A percentile compares a stretch with the other conserved stretches of the same genome.
phyloP scores from a whole-genome alignment of 2,888 invertebrate species.

The Drosophila putrida region DNA sequence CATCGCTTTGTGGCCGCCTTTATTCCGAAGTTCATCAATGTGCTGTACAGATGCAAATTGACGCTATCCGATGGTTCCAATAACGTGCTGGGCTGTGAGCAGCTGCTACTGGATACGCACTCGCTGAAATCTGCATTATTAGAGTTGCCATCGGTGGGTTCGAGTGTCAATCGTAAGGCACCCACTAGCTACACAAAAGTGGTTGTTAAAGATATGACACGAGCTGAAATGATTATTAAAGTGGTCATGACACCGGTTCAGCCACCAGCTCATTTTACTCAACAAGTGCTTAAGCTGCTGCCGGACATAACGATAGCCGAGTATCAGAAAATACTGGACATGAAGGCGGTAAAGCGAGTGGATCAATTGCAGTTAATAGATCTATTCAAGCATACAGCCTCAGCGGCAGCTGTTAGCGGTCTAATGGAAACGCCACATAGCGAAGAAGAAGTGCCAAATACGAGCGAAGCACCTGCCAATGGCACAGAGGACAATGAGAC shows the following conservation, averaged over 20 bases:
- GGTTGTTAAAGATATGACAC: conserved; percentile 93
- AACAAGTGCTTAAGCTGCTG: conserved; percentile 95
- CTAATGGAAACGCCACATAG: conserved; percentile 42
- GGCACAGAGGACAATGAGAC: conserved; percentile 38
- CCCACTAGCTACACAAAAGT: conserved; percentile 95
- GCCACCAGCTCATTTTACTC: conserved; percentile 92
- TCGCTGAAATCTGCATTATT: conserved; percentile 96
- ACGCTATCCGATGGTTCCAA: conserved; percentile 86
- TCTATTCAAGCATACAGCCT: conserved; percentile 86
- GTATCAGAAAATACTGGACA: conserved; percentile 97
- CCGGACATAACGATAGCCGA: conserved; percentile 96
- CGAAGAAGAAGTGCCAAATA: conserved; percentile 49
- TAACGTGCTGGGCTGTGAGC: conserved; percentile 94
- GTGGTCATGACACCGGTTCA: conserved; percentile 97
- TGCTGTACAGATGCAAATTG: conserved; percentile 94
- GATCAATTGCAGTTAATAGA: conserved; percentile 88
- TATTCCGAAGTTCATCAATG: conserved; percentile 96
- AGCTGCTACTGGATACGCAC: conserved; percentile 96
- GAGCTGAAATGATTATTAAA: conserved; percentile 99
- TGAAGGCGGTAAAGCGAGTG: conserved; percentile 92
- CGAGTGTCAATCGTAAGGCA: conserved; percentile 94
- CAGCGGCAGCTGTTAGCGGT: conserved; percentile 73
- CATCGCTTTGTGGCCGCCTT: conserved; percentile 98
- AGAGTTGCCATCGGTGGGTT: conserved; percentile 97
- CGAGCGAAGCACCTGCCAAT: conserved; percentile 9